These are phyloP conservation scores for Peromyscus leucopus DNA, from an alignment of 2,113 vertebrate genomes.

Conservation along the genomic window DNA sequence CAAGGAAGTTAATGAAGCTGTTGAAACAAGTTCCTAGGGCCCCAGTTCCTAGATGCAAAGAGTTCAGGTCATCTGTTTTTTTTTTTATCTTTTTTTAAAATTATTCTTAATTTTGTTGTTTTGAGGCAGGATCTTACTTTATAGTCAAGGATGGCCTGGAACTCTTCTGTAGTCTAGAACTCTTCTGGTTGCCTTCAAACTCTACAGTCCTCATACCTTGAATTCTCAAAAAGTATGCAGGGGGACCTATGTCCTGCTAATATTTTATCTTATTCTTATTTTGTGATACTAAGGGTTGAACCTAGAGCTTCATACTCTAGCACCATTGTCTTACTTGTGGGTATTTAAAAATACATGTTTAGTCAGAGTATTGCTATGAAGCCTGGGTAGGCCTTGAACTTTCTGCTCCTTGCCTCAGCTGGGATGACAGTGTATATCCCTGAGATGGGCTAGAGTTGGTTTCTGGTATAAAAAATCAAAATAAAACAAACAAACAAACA, in stretches of 20 bases:
- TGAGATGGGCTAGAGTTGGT: too few species aligned
- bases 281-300: not conserved
- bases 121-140: not conserved
- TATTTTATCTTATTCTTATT: not conserved
- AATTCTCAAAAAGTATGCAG: too few species aligned
- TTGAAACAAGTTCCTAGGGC: not conserved
- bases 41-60: accelerated
- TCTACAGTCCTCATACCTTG: too few species aligned
- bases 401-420: not conserved
- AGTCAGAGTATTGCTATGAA: not conserved
- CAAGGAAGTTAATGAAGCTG: not conserved
- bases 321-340: not conserved
- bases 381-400: not conserved
- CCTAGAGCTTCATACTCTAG: not conserved
- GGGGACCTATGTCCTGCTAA: too few species aligned
- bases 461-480: not conserved
- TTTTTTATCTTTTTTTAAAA: not conserved
- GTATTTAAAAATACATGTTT: not conserved
- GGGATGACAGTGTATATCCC: not conserved
- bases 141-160: not conserved
- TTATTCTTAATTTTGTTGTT: not conserved
- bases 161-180: not conserved
- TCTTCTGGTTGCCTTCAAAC: not conserved
- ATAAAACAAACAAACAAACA: too few species aligned
- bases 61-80: not conserved